Evolutionary conservation across 2,797 vertebrate genomes (phyloP), one percentile per base, ranked within the genome.

Genomic region (Simalia tracyae): DNA sequence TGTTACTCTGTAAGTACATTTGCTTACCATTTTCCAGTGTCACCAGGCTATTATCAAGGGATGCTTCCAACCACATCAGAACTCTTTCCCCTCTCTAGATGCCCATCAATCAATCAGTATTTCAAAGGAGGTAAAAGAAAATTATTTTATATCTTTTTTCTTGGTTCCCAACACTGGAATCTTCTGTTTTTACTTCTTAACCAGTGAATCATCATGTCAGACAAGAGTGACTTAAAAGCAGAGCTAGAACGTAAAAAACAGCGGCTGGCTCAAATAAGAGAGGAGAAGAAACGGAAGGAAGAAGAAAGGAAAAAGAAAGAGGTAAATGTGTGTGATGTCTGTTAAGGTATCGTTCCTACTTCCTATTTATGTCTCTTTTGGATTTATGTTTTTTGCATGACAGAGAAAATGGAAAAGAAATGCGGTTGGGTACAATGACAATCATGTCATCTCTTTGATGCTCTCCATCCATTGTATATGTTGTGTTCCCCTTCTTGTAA

Each of bases 211-310:
- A 98, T 95, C 89, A 98, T 98, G 98, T 98, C 98, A 91, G 98
- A 98, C 95, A 98, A 98, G 97, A 98, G 98, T 46, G 98, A 98
- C 95, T 97, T 98, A 92, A 98, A 98, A 97, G 98, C 98, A 28
- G 98, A 98, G 95, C 97, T 98, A n/a, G 98, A 99, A 96, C 98
- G 98, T 94, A 99, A 98, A 96, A 99, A 99, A 87, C 98, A 98
- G 93, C 98, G 98, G 63, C 97, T 99, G 94, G 98, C 98, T 93
- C 98, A 99, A 95, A 98, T 98, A 95, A 97, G 98, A 94, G 98
- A 98, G 96, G 98, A 98, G 93, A 99, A 98, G 96, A 98, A 98
- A 93, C 97, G 98, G 42, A 99, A 98, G 95, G 98, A 98, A 91
- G 98, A 99, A 92, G 98, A 98, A 94, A 97, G 98, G 90, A 98